Base-by-base conservation (phyloP, 92 coral and sea anemone genomes). In the Zoanthus sansibaricus region DNA sequence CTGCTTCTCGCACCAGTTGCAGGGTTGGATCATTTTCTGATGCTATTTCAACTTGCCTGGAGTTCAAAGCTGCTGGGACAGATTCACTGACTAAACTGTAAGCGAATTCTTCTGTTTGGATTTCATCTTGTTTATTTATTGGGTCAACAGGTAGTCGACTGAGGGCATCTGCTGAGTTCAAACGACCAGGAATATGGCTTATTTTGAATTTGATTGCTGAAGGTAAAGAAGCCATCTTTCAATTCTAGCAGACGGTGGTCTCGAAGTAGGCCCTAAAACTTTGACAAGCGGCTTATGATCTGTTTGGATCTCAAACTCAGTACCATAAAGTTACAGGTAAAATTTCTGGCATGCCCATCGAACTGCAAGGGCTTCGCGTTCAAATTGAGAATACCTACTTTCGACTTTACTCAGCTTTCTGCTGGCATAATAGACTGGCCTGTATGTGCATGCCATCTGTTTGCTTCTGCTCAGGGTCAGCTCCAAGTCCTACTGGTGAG, bases 351-450 rank as follows among this genome's bases (percentile, higher is more conserved):
- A 87, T 12, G 89, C 87, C 91, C 88, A 90, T 78, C 87, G 83
- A 2, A 91, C 93, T 8, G 84, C 93, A 15, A 91, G 45, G 59
- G 94, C 94, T 71, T 94, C 94, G 47, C 87, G 69, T 59, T 93
- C 94, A 75, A 90, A 90, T 76, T 91, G 94, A 3, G 98, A 94
- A 59, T 94, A 94, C 54, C 93, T 78, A 14, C 77, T 84, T 62
- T 91, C 94, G 7, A 59, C 74, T 37, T 72, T 69, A 68, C 64
- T 78, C 17, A 92, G 86, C 69, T 86, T 94, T 18, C 93, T 89
- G 70, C 98, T 94, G 25, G 98, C 98, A 82, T 92, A 92, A 75
- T 92, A 88, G 32, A 94, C 78, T 49, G 95, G 95, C 69, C 92
- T 82, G 87, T 83, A 87, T 33, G 56, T 73, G n/a, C n/a, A n/a